phyloP scores from a whole-genome alignment of 2,113 vertebrate genomes.

The Pachycephala philippinensis region DNA sequence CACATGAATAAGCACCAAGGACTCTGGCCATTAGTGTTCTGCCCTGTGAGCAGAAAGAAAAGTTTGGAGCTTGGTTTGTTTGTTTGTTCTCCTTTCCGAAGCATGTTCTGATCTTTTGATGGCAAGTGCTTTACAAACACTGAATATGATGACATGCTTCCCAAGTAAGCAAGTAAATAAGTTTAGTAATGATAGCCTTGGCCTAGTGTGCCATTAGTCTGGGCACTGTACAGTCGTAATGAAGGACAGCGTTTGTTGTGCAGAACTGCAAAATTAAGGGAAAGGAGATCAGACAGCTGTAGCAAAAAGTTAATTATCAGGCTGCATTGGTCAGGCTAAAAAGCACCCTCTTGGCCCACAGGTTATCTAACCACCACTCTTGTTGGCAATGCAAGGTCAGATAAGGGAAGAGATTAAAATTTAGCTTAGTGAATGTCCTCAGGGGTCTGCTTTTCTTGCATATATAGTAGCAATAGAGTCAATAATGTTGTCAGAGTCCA shows the following conservation, averaged over 20 bases:
- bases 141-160: not conserved
- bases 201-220: not conserved
- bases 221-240: not conserved
- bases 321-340: not conserved
- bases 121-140: not conserved
- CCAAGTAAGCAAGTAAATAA: not conserved
- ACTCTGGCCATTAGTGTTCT: not conserved
- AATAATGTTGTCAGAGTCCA: not conserved
- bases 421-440: not conserved
- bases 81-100: not conserved
- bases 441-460: not conserved
- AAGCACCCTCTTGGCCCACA: not conserved
- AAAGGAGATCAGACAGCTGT: not conserved
- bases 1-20: not conserved
- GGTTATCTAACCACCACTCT: not conserved
- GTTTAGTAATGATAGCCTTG: not conserved
- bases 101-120: not conserved
- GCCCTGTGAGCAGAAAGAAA: not conserved
- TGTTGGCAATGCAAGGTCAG: not conserved
- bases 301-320: not conserved
- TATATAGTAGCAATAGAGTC: not conserved
- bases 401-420: not conserved
- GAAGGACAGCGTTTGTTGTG: not conserved
- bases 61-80: not conserved
- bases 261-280: not conserved